Evolutionary conservation across 2,888 invertebrate genomes (phyloP).

Genomic region (Hoplodrina blanda): DNA sequence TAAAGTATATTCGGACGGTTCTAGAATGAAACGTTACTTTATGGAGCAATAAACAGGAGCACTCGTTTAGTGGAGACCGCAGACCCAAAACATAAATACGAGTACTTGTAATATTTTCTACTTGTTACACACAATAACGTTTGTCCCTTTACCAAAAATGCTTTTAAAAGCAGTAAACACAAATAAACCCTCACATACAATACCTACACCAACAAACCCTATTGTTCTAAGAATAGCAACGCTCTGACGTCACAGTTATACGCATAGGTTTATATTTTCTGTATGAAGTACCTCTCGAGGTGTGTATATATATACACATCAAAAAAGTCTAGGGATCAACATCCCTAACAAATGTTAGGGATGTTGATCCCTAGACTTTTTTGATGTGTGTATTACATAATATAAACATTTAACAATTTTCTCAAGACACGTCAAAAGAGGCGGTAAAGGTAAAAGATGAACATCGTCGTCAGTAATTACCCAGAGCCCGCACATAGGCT

Average conservation of each 20-base stretch:
- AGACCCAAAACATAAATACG: slow-evolving; percentile 57
- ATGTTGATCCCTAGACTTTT: too few species aligned
- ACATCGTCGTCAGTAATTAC: slow-evolving; percentile 69
- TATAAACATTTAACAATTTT: slow-evolving; percentile 59
- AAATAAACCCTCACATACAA: slow-evolving; percentile 41
- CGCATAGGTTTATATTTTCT: slow-evolving; percentile 9
- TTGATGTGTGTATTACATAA: too few species aligned
- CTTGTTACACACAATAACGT: slow-evolving; percentile 46
- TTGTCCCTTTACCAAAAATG: slow-evolving; percentile 41
- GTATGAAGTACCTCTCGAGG: slow-evolving; percentile 6
- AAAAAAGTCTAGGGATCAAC: too few species aligned
- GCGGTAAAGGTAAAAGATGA: slow-evolving; percentile 63
- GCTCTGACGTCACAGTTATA: slow-evolving; percentile 5
- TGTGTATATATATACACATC: slow-evolving; percentile 7
- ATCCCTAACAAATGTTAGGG: too few species aligned
- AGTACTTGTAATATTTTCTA: slow-evolving; percentile 57
- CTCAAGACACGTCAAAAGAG: slow-evolving; percentile 57
- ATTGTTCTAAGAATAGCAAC: slow-evolving; percentile 28
- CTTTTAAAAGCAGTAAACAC: slow-evolving; percentile 38
- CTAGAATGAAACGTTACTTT: slow-evolving; percentile 71
- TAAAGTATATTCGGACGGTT: slow-evolving; percentile 69
- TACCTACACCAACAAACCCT: slow-evolving; percentile 17
- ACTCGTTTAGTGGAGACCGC: slow-evolving; percentile 56
- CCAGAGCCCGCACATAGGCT: slow-evolving; percentile 71
- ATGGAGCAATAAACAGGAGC: slow-evolving; percentile 70